Evolutionary conservation across 2,113 vertebrate genomes (phyloP), one percentile per base, ranked within the genome.

Genomic region (Okapia johnstoni): DNA sequence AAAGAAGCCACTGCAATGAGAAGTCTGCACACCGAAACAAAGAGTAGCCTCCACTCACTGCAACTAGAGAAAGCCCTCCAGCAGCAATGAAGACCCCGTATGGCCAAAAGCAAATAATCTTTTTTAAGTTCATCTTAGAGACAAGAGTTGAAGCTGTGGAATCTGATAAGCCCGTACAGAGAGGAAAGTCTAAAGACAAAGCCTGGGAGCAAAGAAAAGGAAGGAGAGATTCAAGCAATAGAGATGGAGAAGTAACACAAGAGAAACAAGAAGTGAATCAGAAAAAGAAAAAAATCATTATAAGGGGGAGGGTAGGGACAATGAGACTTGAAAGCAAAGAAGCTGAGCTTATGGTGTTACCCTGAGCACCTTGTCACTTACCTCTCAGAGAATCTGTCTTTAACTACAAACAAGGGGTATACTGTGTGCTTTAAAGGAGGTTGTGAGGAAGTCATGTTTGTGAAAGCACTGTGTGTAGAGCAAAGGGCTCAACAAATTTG

Each of bases 1-100:
- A 43, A 43, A 43, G 70, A 40, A 43, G 70, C 23, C 40, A 7
- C 70, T 76, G 70, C 40, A 43, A 14, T 43, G 70, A 73, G 36
- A 76, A 26, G 23, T 25, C 70, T 15, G 70, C 70, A 25, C 6
- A 26, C 70, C 0, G 0, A 23, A 40, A 15, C 0, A 0, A 76
- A 76, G 70, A 76, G 12, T 7, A 76, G 36, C 40, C 40, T 26
- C 70, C 40, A 43, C 12, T 76, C 40, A 76, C 40, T 7, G 11
- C 70, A 43, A 26, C 36, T 76, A 14, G 40, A 26, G 40, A 76
- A 26, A 43, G 36, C 36, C 36, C 23, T 76, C 36, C 14, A 15
- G 23, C 25, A 76, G 6, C 70, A 76, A 1, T 26, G 36, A 76
- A 76, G 70, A 43, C 23, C 23, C 36, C 14, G 23, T 25, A 76